Base-by-base conservation (phyloP, 2,888 invertebrate species). In the Eupithecia subumbrata region DNA sequence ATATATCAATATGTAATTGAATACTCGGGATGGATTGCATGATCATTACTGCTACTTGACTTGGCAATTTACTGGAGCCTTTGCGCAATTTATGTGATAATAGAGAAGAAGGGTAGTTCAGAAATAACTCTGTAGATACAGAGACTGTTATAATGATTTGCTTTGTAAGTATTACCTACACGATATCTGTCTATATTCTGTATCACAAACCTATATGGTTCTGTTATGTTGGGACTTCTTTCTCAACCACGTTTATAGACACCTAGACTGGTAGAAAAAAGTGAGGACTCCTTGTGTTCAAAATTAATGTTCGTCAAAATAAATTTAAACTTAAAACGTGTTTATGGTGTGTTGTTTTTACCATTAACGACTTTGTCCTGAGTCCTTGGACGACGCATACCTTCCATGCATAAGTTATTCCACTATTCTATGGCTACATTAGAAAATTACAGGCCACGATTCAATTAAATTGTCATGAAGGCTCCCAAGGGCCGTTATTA, bases 401-500 rank as follows among this genome's bases (percentile, higher is more conserved):
- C 70, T 67, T 67, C 66, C n/a, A 43, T 68, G 30, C 34, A 70
- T 37, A 40, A 73, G 45, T 45, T 70, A 63, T 60, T 72, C 64
- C 63, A 34, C 60, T 77, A 74, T 74, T 75, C 76, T 25, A 60
- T 25, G 11, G 14, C 56, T 83, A 84, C 84, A 76, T 80, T 79
- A 76, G 76, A 78, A 84, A 88, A 87, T 89, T 88, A 86, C 88
- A 73, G 81, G 82, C 79, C 83, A 81, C 84, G 85, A 88, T 89
- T 91, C 90, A 88, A 91, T 90, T 91, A 90, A 86, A 89, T 85
- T 91, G 89, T 90, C 89, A 87, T 83, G 88, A 87, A 87, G 83
- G 84, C 86, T 77, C 84, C 79, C 83, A 76, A 78, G 85, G 81
- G 80, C 86, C 84, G 83, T 87, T 86, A 90, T 89, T 90, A 88